Conservation (phyloP, 2,797 vertebrate species). For the Myotis daubentonii region DNA sequence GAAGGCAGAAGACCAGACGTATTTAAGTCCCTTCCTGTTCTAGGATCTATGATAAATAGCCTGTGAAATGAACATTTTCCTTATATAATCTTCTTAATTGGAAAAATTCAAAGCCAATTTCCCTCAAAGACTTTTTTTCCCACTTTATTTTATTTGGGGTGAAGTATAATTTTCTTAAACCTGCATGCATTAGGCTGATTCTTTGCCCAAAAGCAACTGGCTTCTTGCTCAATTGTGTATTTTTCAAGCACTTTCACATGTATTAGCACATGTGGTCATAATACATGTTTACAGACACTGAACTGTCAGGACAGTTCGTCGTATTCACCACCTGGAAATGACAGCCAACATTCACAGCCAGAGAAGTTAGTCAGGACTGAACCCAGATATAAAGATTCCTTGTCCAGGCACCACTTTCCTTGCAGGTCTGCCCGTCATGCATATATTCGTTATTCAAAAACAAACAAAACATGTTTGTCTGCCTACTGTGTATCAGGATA, state of each 20-base stretch:
- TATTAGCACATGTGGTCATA: not conserved
- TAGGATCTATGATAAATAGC: not conserved
- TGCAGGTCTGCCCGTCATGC: not conserved
- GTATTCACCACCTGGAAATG: not conserved
- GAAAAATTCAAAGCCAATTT: constrained; percentile 17
- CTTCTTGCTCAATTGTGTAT: not conserved
- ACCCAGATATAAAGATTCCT: not conserved
- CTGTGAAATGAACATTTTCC: not conserved
- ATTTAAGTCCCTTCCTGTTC: not conserved
- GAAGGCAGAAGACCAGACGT: not conserved
- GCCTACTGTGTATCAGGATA: not conserved
- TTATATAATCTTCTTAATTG: not conserved
- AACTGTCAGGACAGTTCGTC: not conserved
- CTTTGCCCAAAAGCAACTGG: not conserved
- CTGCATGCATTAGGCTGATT: not conserved
- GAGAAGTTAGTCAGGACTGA: not conserved
- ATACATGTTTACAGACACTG: not conserved
- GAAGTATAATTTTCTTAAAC: not conserved
- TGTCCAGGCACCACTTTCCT: not conserved
- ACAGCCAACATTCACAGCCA: not conserved
- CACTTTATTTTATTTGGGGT: not conserved
- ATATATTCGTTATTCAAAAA: not conserved
- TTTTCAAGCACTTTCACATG: not conserved
- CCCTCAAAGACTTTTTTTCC: not conserved
- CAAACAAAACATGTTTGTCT: not conserved